phyloP scores from a whole-genome alignment of 1,140 invertebrate species.

The Aphaenogaster rudis region DNA sequence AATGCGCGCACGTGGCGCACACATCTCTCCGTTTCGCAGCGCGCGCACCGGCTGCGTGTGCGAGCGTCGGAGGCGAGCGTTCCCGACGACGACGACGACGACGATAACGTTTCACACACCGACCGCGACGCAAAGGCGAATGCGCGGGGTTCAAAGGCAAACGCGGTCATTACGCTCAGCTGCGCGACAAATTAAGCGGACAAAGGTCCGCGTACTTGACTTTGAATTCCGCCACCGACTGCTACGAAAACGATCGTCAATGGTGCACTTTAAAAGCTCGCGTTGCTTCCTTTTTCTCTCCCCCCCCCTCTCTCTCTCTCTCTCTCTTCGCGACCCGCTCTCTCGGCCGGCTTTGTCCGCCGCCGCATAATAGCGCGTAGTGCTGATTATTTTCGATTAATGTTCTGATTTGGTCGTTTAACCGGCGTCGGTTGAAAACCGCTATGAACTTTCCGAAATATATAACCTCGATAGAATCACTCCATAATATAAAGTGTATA shows the following conservation, averaged over 20 bases:
- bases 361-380: not conserved
- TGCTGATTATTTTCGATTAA: slow-evolving; percentile 25
- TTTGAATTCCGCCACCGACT: slow-evolving; percentile 68
- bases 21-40: not conserved
- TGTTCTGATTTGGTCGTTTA: not conserved
- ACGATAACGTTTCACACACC: slow-evolving; percentile 47
- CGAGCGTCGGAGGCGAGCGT: not conserved
- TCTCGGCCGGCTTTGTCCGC: not conserved
- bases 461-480: not conserved
- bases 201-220: slow-evolving; percentile 67
- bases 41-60: not conserved
- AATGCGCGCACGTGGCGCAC: not conserved
- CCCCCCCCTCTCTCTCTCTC: not conserved
- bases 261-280: slow-evolving; percentile 35
- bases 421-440: not conserved
- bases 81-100: slow-evolving; percentile 31
- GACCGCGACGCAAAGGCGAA: slow-evolving; percentile 43
- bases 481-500: too few relatives aligned
- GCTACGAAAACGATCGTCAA: slow-evolving; percentile 46
- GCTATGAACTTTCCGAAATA: not conserved
- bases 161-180: slow-evolving; percentile 60
- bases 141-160: slow-evolving; percentile 60
- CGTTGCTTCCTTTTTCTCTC: too few relatives aligned
- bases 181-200: slow-evolving; percentile 69
- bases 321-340: not conserved